Evolutionary conservation across 64 coral and sea anemone genomes (phyloP), one percentile per base, ranked within the genome.

Genomic region (Montipora efflorescens): DNA sequence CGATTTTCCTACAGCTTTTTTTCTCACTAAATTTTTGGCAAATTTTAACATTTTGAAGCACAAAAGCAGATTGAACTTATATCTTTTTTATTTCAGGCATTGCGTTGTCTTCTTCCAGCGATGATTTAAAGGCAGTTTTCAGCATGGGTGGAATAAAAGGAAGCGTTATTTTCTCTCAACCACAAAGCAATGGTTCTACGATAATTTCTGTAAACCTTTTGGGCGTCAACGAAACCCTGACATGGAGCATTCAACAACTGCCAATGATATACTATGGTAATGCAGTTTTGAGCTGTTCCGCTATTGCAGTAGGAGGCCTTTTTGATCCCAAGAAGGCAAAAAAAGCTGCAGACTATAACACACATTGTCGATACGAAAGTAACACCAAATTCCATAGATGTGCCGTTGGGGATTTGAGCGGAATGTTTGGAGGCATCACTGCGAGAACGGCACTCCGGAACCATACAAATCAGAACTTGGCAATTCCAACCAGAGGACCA

Each of bases 211-310:
- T 97, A 20, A 20, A 94, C 48, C 79, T 97, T 28, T 79, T 75
- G 14, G 96, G 96, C 36, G 28, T 95, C 55, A 74, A 75, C 59
- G 96, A 92, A 18, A 91, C 77, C 12, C 53, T 97, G 5, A 57
- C 20, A 36, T 88, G 93, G 88, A 66, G 22, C 36, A 79, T 97
- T 14, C 79, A 95, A 78, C 58, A 92, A 47, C 79, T 97, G 50
- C 96, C 96, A 18, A 89, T 97, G 92, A 92, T 95, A 19, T 97
- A 97, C 88, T 43, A 97, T 82, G 96, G 95, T 3, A 94, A 94
- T 59, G 88, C 92, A 25, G 59, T 15, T 19, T 28, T 78, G 18
- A 94, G 87, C 59, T 86, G 82, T 18, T 15, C n/a, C 13, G 58
- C 77, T 53, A 13, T 4, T 46, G 81, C 81, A 81, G 43, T 93